phyloP scores from a whole-genome alignment of 2,888 invertebrate species.

The Polydrusus pterygomalis region DNA sequence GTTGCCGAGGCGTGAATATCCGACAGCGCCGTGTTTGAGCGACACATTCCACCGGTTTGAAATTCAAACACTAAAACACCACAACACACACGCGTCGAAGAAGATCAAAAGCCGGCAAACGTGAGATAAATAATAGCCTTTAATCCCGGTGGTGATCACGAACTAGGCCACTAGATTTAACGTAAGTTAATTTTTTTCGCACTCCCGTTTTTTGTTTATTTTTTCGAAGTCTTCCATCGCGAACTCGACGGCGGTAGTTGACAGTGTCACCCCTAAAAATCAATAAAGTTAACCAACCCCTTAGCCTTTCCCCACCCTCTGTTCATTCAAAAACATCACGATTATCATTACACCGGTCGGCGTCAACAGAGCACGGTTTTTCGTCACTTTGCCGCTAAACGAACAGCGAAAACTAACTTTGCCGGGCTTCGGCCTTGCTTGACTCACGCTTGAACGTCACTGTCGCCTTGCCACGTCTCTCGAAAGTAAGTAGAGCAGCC shows the following conservation, averaged over 20 bases:
- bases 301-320: conserved; percentile 72
- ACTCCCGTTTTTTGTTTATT: conserved; percentile 48
- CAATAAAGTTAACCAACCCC: conserved; percentile 76
- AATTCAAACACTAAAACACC: conserved; percentile 68
- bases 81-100: conserved; percentile 62
- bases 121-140: conserved; percentile 54
- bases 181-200: conserved; percentile 39
- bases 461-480: conserved; percentile 68
- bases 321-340: conserved; percentile 71
- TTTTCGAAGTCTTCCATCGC: conserved; percentile 62
- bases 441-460: conserved; percentile 64
- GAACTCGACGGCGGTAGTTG: conserved; percentile 75
- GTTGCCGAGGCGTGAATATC: conserved; percentile 68
- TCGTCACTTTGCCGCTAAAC: conserved; percentile 52
- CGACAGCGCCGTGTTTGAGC: conserved; percentile 65
- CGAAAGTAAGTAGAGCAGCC: conserved; percentile 67
- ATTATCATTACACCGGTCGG: conserved; percentile 67
- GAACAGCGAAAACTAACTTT: conserved; percentile 56
- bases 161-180: conserved; percentile 51
- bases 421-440: conserved; percentile 54
- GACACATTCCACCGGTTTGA: conserved; percentile 71
- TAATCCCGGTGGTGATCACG: conserved; percentile 27
- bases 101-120: conserved; percentile 42
- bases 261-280: conserved; percentile 81
- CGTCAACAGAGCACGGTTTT: conserved; percentile 60